Conservation (phyloP, 2,888 invertebrate genomes). For the Drosophila cognata region DNA sequence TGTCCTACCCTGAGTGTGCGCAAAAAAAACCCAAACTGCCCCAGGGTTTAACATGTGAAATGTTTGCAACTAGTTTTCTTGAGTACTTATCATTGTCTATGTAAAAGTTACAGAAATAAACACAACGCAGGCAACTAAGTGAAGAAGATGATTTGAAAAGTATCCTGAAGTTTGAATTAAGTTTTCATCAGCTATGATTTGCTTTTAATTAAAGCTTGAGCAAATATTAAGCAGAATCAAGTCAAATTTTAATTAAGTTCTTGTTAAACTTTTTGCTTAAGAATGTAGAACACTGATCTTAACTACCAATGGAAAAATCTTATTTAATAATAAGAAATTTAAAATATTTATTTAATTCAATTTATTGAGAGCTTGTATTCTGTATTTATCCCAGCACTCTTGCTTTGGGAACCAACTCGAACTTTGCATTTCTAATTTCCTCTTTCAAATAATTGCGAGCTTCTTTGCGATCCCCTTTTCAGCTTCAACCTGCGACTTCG, state of each 20-base stretch:
- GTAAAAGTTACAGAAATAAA: not conserved
- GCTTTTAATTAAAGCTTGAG: not conserved
- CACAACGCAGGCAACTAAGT: not conserved
- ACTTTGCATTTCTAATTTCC: not conserved
- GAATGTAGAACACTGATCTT: too few relatives aligned
- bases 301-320: too few relatives aligned
- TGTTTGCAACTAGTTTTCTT: conserved; percentile 22
- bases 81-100: not conserved
- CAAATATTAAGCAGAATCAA: too few relatives aligned
- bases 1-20: conserved; percentile 1
- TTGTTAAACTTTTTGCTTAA: too few relatives aligned
- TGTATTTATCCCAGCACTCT: too few relatives aligned
- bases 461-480: conserved; percentile 21
- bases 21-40: not conserved
- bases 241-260: too few relatives aligned
- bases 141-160: not conserved
- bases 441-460: not conserved
- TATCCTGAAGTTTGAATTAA: not conserved
- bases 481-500: conserved; percentile 10
- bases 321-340: too few relatives aligned
- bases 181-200: not conserved
- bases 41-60: conserved; percentile 6
- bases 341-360: not conserved
- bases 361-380: not conserved
- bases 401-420: not conserved